phyloP scores from a whole-genome alignment of 2,888 invertebrate species.

The Bugulina stolonifera region DNA sequence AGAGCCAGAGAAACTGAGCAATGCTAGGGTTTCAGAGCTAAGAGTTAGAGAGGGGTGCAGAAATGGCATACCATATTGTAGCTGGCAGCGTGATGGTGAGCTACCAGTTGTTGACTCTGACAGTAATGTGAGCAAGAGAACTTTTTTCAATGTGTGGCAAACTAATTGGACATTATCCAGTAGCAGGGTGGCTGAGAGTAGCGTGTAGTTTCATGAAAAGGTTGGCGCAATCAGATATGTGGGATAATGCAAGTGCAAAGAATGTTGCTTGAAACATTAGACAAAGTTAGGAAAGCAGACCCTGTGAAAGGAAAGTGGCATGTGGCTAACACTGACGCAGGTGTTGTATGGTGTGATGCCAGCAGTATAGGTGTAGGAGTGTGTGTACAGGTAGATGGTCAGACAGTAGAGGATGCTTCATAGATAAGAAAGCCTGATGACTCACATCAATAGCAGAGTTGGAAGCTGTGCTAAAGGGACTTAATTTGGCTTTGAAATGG shows the following conservation, averaged over 20 bases:
- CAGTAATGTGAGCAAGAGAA: neutral
- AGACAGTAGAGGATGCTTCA: slow-evolving; percentile 2
- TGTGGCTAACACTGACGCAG: neutral
- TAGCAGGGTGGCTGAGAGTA: neutral
- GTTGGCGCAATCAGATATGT: neutral
- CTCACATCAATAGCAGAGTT: neutral
- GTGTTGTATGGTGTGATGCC: slow-evolving; percentile 7
- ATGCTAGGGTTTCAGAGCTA: neutral
- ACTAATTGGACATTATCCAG: neutral
- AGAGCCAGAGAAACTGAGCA: neutral
- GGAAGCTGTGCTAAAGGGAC: neutral
- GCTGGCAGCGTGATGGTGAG: neutral
- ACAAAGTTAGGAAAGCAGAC: neutral
- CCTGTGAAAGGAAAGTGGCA: neutral
- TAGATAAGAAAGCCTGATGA: neutral
- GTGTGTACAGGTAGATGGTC: neutral
- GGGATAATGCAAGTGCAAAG: neutral
- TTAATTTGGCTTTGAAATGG: too few species aligned
- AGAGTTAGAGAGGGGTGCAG: neutral
- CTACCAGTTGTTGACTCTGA: neutral
- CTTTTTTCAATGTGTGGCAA: neutral
- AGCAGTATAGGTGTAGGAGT: slow-evolving; percentile 3
- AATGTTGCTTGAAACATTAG: neutral
- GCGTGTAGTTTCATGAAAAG: slow-evolving; percentile 9
- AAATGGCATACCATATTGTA: neutral